Evolutionary conservation across 2,113 vertebrate genomes (phyloP), one percentile per base, ranked within the genome.

Genomic region (Saccopteryx bilineata): DNA sequence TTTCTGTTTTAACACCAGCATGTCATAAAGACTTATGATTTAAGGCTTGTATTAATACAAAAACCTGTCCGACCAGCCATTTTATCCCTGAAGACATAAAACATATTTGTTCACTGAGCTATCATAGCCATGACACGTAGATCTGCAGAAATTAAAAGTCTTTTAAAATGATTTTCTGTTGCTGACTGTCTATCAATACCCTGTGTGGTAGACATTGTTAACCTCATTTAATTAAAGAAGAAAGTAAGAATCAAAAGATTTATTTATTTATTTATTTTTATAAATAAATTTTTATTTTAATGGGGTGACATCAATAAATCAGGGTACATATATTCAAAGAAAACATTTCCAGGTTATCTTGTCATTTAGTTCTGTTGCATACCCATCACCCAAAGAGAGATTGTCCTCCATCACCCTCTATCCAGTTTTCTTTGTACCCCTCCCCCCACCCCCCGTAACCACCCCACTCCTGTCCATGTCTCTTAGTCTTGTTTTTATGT

Each of bases 161-260:
- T 56, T 66, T 85, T 93, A 74, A 97, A 89, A 65, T 94, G 13
- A 93, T 80, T 97, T 94, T 82, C 23, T 76, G 17, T 86, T 89
- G 24, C 31, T 33, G 82, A 60, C 2, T 83, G 24, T 48, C 48
- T 91, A 54, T 46, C 69, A 85, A 66, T 87, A 61, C 6, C 33
- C 21, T 65, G 9, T 66, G 85, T 89, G 7, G 7, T 21, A 89
- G 18, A 0, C 9, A 75, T 92, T 87, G 71, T 39, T 94, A 75
- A 12, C 1, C 13, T 19, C 0, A 46, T 33, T 88, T 90, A 80
- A 13, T 54, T 92, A 5, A 39, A 87, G n/a, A 58, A 60, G 19
- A 54, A 76, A 86, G 9, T 85, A 21, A 75, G 5, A 1, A 24
- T 48, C 6, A 74, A 15, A 78, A 9, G 39, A 39, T 39, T 39